These are phyloP conservation scores for Myxocyprinus asiaticus DNA, from an alignment of 2,113 vertebrate species.

Conservation along the genomic window DNA sequence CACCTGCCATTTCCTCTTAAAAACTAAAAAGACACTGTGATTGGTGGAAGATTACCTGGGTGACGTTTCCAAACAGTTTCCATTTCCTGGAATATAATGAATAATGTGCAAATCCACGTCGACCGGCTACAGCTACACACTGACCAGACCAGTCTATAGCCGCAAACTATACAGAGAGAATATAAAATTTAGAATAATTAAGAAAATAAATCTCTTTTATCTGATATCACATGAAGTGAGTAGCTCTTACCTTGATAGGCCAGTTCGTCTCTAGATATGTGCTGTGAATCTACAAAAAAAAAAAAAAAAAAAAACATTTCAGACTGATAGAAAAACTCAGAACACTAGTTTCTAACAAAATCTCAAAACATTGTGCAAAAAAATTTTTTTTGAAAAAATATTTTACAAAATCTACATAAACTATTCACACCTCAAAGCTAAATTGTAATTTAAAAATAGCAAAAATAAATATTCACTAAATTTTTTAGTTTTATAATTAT, in stretches of 20 bases:
- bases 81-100: conserved; percentile 95
- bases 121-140: conserved; percentile 93
- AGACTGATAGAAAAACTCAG: no score
- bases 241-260: conserved; percentile 90
- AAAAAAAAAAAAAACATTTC: conserved; percentile 45
- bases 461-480: no score
- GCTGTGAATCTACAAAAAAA: conserved; percentile 86
- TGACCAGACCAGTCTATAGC: conserved; percentile 94
- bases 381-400: no score
- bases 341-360: no score
- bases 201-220: not conserved
- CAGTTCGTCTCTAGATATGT: conserved; percentile 98
- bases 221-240: not conserved
- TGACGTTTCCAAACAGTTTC: conserved; percentile 98
- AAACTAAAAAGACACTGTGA: not conserved
- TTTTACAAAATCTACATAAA: no score
- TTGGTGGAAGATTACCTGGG: conserved; percentile 79
- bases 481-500: no score
- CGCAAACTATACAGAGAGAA: conserved; percentile 81
- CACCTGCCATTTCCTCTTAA: not conserved
- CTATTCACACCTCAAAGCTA: no score
- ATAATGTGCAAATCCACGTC: conserved; percentile 97
- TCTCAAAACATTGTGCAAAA: no score
- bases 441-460: no score
- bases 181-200: not conserved